Evolutionary conservation across 2,113 vertebrate genomes (phyloP).

Genomic region (Chunga burmeisteri): DNA sequence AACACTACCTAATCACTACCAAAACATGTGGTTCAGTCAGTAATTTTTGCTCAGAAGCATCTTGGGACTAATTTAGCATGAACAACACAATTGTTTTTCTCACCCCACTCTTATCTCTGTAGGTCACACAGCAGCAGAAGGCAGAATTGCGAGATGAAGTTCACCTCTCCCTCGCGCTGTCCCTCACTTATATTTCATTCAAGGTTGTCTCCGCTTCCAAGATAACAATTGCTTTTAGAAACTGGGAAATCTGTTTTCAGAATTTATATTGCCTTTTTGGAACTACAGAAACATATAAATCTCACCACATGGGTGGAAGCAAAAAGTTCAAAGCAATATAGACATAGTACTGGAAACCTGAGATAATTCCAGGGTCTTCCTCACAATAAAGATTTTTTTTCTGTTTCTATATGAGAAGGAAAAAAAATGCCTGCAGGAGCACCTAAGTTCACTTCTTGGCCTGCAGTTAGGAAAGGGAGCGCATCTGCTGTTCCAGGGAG

Average conservation of each 20-base stretch:
- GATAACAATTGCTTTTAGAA: slow-evolving; percentile 41
- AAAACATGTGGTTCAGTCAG: slow-evolving; percentile 36
- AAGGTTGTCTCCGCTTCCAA: slow-evolving; percentile 12
- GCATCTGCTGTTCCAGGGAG: background rate
- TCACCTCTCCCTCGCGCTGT: background rate
- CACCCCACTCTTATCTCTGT: background rate
- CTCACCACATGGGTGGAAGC: background rate
- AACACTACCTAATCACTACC: background rate
- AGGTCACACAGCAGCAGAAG: background rate
- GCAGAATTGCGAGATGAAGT: background rate
- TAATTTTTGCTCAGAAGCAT: slow-evolving; percentile 50
- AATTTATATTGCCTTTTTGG: slow-evolving; percentile 45
- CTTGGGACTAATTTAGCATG: slow-evolving; percentile 44
- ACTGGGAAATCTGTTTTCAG: slow-evolving; percentile 49
- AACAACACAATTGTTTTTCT: slow-evolving; percentile 22
- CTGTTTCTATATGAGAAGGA: background rate
- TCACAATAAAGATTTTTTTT: background rate
- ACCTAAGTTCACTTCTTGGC: background rate
- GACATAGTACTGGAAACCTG: background rate
- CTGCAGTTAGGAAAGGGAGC: background rate
- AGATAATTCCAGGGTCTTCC: background rate
- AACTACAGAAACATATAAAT: slow-evolving; percentile 41
- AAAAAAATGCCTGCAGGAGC: background rate
- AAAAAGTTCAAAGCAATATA: slow-evolving; percentile 17
- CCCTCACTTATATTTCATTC: slow-evolving; percentile 34